Percentiles rank a stretch among this genome's conserved stretches.
Conservation (phyloP, 2,888 invertebrate genomes). For the Lasioglossum pauxillum region DNA sequence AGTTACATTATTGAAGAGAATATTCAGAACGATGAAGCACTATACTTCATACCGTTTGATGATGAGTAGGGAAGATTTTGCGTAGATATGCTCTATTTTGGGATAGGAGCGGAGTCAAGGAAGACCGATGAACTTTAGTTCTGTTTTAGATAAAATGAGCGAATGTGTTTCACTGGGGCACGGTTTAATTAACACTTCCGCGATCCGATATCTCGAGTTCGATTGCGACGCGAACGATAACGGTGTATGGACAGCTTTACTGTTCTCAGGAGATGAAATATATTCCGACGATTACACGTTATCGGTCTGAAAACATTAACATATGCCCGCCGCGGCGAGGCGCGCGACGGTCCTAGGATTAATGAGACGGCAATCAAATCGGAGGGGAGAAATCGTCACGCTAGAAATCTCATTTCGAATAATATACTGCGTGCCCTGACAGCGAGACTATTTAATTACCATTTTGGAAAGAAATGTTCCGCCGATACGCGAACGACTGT, state of each 20-base stretch:
- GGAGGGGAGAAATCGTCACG: background rate
- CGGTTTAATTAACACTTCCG: conserved; percentile 66
- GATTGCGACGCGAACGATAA: conserved; percentile 59
- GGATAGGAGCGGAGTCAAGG: background rate
- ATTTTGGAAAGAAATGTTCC: background rate
- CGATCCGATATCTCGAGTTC: conserved; percentile 54
- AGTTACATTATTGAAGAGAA: background rate
- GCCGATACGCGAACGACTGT: background rate
- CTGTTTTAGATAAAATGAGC: background rate
- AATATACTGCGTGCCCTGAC: background rate
- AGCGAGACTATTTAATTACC: background rate
- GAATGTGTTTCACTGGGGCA: background rate
- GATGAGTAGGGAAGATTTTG: no score
- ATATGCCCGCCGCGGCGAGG: conserved; percentile 55
- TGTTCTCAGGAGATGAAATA: conserved; percentile 73
- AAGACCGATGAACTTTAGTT: background rate
- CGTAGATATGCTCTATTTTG: background rate
- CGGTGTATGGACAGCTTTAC: conserved; percentile 71
- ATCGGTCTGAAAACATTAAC: conserved; percentile 68
- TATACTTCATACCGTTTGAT: no score
- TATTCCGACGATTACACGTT: conserved; percentile 64
- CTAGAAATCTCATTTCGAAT: background rate
- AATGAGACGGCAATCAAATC: conserved; percentile 29
- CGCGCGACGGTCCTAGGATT: conserved; percentile 17
- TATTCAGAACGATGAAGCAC: no score